phyloP scores from a whole-genome alignment of 1,140 invertebrate species.

The Euborellia annulipes region DNA sequence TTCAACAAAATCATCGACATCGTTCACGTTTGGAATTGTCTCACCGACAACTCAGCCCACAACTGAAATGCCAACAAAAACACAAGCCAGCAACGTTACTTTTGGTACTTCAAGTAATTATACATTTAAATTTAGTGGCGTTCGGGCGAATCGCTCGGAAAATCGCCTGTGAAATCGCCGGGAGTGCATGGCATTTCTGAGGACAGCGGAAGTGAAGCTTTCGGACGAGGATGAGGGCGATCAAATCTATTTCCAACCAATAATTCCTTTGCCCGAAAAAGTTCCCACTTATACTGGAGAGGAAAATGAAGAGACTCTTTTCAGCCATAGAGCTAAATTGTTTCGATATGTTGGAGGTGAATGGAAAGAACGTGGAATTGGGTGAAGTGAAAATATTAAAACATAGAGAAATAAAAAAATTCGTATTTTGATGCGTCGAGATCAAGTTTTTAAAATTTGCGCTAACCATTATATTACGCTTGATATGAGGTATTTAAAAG shows the following conservation, averaged over 20 bases:
- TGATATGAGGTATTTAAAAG: conserved; percentile 38
- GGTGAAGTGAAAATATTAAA: conserved; percentile 73
- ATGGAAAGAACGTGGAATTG: conserved; percentile 83
- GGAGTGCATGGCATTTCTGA: conserved; percentile 20
- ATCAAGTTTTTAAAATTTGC: conserved; percentile 70
- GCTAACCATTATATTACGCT: conserved; percentile 57
- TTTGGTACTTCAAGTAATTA: conserved; percentile 40
- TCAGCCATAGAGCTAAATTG: conserved; percentile 60
- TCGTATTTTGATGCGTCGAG: conserved; percentile 62
- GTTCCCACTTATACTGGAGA: conserved; percentile 50
- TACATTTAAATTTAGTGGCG: conserved; percentile 39
- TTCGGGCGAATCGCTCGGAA: conserved; percentile 26
- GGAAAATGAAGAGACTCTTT: conserved; percentile 63
- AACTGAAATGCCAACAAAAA: too few species aligned
- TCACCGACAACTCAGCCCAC: too few species aligned
- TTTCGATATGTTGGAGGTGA: conserved; percentile 52
- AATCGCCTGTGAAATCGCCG: conserved; percentile 34
- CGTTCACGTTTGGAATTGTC: too few species aligned
- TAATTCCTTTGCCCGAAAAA: conserved; percentile 68
- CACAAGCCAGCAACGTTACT: too few species aligned
- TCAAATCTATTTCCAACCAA: conserved; percentile 56
- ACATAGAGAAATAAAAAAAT: conserved; percentile 48
- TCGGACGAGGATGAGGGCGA: conserved; percentile 50
- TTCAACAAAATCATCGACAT: too few species aligned
- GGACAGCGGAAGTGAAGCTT: conserved; percentile 36